These are phyloP conservation scores for Malurus elegans DNA, from an alignment of 2,113 vertebrate species.

Conservation along the genomic window DNA sequence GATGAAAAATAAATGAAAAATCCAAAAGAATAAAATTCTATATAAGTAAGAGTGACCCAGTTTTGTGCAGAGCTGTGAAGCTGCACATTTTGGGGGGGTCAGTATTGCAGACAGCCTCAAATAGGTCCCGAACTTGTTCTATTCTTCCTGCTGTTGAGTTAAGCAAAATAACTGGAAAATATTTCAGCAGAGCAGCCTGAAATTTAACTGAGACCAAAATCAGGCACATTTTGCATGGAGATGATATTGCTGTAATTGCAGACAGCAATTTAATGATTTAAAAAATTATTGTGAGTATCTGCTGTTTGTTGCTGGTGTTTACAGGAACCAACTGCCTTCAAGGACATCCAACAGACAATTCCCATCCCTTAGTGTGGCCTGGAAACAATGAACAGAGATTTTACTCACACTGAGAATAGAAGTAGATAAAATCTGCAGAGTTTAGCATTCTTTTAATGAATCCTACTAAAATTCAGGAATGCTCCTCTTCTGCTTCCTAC, in stretches of 20 bases:
- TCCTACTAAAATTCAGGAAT: background rate
- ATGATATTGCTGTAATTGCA: background rate
- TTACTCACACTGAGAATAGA: background rate
- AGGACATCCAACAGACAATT: background rate
- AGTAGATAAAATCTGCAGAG: background rate
- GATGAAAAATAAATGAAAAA: conserved; percentile 19
- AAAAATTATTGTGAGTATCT: background rate
- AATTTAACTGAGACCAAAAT: conserved; percentile 11
- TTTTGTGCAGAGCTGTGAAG: background rate
- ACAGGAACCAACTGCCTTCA: background rate
- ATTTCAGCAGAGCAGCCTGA: background rate
- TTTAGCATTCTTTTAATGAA: background rate
- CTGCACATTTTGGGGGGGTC: background rate
- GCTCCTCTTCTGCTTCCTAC: background rate
- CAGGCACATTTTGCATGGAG: background rate
- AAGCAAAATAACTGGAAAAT: background rate
- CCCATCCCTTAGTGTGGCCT: background rate
- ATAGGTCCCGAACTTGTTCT: background rate
- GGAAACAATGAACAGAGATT: background rate
- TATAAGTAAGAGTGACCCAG: background rate
- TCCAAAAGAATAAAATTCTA: background rate
- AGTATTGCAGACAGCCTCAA: background rate
- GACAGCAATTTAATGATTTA: background rate
- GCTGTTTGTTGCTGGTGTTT: background rate
- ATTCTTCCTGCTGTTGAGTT: background rate